Base-by-base conservation (phyloP, 2,888 invertebrate species). In the Zaprionus bogoriensis region DNA sequence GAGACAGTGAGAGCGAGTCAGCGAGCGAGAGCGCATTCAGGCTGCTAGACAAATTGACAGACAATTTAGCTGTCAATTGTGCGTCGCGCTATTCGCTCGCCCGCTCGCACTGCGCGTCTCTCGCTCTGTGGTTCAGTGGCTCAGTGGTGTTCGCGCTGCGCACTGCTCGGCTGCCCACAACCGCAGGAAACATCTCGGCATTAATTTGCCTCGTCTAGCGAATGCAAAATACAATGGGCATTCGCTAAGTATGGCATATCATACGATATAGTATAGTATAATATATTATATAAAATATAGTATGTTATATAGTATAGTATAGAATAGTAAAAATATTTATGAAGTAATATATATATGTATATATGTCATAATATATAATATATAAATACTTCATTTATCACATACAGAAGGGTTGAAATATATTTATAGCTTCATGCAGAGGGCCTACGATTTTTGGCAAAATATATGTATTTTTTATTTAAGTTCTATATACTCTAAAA, bases 11-110 rank as follows among this genome's bases (percentile, higher is more conserved):
- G 63, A 46, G 46, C 44, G 50, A 45, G 44, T 27, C 12, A 42
- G 20, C 22, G 12, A 45, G 47, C 59, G 44, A 60, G 62, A 14
- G 30, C n/a, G 9, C 10, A 28, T 14, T 74, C 84, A 74, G 84
- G 39, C 63, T 72, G 81, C 67, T 72, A 80, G 81, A 84, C 87
- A 82, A 82, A 82, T 87, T 82, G 87, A 81, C 82, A 87, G 76
- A 82, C 87, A 82, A 87, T 84, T 87, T 77, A 75, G 71, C 84
- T 84, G 87, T 84, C 82, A 87, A 81, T 82, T 77, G 87, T 74
- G 66, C 65, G 62, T 68, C 67, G 67, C 60, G 62, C 67, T 66
- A 65, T 59, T 58, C 28, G 72, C 27, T 47, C 48, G 60, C 51
- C 42, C 22, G 50, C 48, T 58, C 10, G 3, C 38, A 10, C 19